Evolutionary conservation across 2,888 invertebrate species (phyloP).

Genomic region (Drosophila mimica): DNA sequence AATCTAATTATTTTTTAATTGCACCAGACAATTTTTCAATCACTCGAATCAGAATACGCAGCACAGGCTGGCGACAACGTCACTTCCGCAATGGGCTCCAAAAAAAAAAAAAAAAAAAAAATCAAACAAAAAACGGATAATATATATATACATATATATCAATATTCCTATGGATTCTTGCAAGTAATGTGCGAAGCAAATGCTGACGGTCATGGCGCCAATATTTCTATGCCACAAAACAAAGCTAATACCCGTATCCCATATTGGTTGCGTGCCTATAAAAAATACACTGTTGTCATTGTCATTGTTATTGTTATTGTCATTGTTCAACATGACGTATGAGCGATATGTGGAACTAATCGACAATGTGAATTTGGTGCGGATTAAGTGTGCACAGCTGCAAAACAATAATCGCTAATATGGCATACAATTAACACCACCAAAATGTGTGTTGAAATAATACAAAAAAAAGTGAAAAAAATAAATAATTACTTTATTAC

Average conservation of each 20-base stretch:
- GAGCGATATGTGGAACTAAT: conserved; percentile 59
- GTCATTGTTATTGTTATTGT: conserved; percentile 44
- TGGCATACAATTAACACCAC: conserved; percentile 55
- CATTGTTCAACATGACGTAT: conserved; percentile 69
- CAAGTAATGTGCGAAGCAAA: conserved; percentile 43
- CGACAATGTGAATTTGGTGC: conserved; percentile 48
- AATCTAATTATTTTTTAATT: conserved; percentile 59
- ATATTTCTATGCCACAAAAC: conserved; percentile 17
- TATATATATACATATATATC: background rate
- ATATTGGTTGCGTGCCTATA: conserved; percentile 32
- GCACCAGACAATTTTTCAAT: conserved; percentile 19
- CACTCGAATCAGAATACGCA: conserved; percentile 9
- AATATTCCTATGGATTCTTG: conserved; percentile 12
- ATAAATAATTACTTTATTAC: conserved; percentile 1
- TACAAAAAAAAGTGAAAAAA: background rate
- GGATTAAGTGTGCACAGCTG: conserved; percentile 39
- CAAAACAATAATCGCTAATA: conserved; percentile 44
- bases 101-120: background rate
- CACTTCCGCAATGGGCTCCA: conserved; percentile 43
- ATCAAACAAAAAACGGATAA: background rate
- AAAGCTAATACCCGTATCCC: conserved; percentile 15
- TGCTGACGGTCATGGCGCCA: conserved; percentile 40
- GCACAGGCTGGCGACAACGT: conserved; percentile 10
- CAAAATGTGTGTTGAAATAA: conserved; percentile 52
- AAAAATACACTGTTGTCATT: conserved; percentile 48